Evolutionary conservation across 1,140 invertebrate genomes (phyloP).

Genomic region (Steinernema feltiae): DNA sequence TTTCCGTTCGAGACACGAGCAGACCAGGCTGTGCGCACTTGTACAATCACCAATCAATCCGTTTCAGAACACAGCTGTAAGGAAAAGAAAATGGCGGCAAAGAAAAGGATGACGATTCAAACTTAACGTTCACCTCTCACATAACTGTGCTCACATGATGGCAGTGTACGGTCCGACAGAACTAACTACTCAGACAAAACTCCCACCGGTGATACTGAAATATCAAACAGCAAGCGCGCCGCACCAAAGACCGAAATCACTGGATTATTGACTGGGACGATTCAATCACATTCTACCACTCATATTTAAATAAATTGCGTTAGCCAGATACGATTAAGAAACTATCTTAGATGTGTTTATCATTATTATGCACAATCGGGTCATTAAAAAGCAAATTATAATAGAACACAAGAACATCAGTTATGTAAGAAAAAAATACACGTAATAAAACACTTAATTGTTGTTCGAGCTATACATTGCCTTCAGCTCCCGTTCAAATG

Average conservation of each 20-base stretch:
- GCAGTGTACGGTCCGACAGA: background rate
- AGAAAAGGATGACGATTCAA: background rate
- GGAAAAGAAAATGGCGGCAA: no score
- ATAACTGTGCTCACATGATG: background rate
- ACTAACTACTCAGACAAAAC: background rate
- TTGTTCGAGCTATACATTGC: constrained; percentile 71
- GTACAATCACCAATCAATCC: no score
- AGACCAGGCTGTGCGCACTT: no score
- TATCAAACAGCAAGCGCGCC: background rate
- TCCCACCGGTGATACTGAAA: background rate
- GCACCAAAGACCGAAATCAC: constrained; percentile 10
- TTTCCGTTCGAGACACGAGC: background rate
- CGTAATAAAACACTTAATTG: background rate
- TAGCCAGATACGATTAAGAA: no score
- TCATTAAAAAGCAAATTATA: background rate
- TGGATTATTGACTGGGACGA: background rate
- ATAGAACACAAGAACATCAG: background rate
- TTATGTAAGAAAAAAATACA: constrained; percentile 5
- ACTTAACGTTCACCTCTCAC: background rate
- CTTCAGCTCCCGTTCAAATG: constrained; percentile 81
- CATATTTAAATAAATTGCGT: no score
- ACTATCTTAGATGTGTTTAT: no score
- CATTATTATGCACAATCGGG: constrained; percentile 5
- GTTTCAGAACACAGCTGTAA: background rate
- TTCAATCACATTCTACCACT: background rate